These are phyloP conservation scores for Bucorvus abyssinicus DNA, from an alignment of 2,797 vertebrate genomes.

Conservation along the genomic window DNA sequence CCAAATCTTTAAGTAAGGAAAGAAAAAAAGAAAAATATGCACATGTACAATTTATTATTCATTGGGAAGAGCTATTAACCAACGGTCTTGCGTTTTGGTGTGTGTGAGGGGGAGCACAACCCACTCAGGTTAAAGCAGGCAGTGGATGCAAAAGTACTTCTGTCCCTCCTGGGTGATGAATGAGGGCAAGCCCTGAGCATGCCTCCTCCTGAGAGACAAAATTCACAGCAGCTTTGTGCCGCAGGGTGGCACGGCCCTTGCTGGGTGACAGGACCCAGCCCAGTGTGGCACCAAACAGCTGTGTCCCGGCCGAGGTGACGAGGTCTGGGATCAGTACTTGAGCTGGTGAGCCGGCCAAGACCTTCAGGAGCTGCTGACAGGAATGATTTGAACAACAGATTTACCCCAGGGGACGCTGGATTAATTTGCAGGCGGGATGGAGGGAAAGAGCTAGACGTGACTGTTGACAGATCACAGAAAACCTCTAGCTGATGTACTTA, in stretches of 20 bases:
- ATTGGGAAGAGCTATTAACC: background rate
- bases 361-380: slow-evolving; percentile 25
- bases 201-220: background rate
- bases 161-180: background rate
- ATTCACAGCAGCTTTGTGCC: background rate
- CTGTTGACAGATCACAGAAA: background rate
- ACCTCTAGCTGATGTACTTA: background rate
- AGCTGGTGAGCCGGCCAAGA: background rate
- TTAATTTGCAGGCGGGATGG: background rate
- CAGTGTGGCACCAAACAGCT: background rate
- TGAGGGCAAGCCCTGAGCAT: background rate
- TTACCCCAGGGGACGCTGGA: background rate
- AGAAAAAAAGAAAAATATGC: background rate
- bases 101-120: background rate
- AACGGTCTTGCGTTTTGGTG: background rate
- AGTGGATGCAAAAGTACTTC: background rate
- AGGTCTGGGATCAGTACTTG: background rate
- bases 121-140: background rate
- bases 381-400: background rate
- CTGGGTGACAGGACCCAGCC: background rate
- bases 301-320: background rate
- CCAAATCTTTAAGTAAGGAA: background rate
- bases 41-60: background rate
- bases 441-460: background rate
- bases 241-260: accelerated